phyloP scores from a whole-genome alignment of 2,113 vertebrate species.

The Hemiprocne comata region DNA sequence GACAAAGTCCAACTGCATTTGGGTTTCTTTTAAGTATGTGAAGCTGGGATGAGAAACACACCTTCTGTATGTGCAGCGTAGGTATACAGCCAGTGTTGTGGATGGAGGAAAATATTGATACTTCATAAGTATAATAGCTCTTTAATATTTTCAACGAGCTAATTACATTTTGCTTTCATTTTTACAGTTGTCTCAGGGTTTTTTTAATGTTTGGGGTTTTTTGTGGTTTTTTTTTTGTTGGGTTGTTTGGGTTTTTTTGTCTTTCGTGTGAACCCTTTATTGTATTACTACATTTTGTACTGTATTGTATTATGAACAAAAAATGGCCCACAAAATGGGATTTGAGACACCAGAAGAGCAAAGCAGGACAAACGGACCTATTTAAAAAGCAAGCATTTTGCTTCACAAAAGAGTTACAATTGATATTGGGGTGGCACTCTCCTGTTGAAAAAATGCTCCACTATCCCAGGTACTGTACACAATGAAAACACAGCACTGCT shows the following conservation, averaged over 20 bases:
- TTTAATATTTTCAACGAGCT: not conserved
- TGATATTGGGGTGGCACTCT: not conserved
- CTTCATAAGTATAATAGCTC: not conserved
- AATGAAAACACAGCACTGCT: not conserved
- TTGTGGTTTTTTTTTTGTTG: not conserved
- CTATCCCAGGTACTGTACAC: not conserved
- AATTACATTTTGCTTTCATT: not conserved
- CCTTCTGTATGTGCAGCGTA: not conserved
- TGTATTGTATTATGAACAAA: not conserved
- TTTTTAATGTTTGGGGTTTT: not conserved
- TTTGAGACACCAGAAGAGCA: constrained; percentile 6
- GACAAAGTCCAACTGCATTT: not conserved
- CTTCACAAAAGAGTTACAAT: not conserved
- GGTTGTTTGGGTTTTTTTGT: not conserved
- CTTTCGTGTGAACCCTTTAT: not conserved
- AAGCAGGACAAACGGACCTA: not conserved
- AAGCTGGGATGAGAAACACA: not conserved
- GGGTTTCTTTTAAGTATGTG: not conserved
- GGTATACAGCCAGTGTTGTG: not conserved
- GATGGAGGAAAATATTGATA: not conserved
- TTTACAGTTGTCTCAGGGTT: not conserved
- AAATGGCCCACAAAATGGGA: not conserved
- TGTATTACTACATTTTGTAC: not conserved
- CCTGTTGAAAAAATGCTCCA: not conserved
- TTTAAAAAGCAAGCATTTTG: constrained; percentile 1